Evolutionary conservation across 2,797 vertebrate species (phyloP).

Genomic region (Denticeps clupeoides): DNA sequence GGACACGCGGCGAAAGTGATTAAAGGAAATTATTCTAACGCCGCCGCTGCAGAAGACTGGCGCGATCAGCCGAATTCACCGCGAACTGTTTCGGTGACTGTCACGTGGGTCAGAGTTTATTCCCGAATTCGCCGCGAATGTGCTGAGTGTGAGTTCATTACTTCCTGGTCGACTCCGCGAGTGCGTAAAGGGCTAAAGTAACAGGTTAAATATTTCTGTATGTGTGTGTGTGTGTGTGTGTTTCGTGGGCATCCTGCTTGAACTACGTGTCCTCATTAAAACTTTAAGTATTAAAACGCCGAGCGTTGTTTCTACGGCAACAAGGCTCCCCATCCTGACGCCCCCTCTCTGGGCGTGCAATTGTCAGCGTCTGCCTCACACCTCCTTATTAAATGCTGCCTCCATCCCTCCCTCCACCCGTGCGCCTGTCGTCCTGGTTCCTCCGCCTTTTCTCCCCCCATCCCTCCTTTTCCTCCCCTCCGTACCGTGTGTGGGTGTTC

Average conservation of each 20-base stretch:
- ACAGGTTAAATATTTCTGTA: no score
- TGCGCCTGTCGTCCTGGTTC: slow-evolving; percentile 4
- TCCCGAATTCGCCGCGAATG: slow-evolving; percentile 1
- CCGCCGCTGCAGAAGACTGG: slow-evolving; percentile 16
- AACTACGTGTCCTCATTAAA: slow-evolving; percentile 54
- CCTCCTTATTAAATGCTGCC: slow-evolving; percentile 4
- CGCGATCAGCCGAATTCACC: slow-evolving; percentile 27
- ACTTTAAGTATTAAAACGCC: slow-evolving; percentile 35
- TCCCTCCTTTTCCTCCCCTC: slow-evolving; percentile 12
- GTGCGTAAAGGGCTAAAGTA: no score
- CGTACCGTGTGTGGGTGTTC: slow-evolving; percentile 48
- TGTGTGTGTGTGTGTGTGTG: background rate
- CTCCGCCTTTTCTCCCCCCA: slow-evolving; percentile 1
- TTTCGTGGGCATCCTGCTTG: slow-evolving; percentile 26
- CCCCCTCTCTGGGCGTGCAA: slow-evolving; percentile 22
- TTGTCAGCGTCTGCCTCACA: slow-evolving; percentile 19
- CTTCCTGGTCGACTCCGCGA: slow-evolving; percentile 2
- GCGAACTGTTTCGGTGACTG: slow-evolving; percentile 19
- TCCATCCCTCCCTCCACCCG: background rate
- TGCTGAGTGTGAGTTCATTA: slow-evolving; percentile 19
- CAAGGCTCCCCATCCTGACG: slow-evolving; percentile 16
- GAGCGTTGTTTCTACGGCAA: slow-evolving; percentile 54
- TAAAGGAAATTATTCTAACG: no score
- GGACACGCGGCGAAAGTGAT: no score
- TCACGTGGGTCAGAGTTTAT: slow-evolving; percentile 40